Conservation (phyloP, 1,140 invertebrate genomes). For the Heterodera schachtii region DNA sequence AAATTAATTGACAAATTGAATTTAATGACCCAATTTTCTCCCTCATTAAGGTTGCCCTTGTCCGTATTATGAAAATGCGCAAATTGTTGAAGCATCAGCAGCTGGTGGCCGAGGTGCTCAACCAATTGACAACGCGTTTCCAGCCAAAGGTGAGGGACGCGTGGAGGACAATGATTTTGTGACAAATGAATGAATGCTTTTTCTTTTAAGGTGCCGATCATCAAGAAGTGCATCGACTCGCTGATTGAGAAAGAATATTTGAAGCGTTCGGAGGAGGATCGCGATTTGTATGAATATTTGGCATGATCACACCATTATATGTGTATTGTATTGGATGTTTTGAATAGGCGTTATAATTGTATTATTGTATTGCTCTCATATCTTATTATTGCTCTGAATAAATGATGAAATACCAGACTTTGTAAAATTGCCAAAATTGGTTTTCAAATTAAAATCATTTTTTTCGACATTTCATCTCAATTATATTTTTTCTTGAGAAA, state of each 20-base stretch:
- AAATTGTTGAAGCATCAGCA: conserved; percentile 94
- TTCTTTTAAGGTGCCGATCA: conserved; percentile 30
- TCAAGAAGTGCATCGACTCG: conserved; percentile 91
- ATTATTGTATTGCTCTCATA: conserved; percentile 4
- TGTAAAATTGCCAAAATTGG: too few species aligned
- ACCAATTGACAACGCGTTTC: conserved; percentile 89
- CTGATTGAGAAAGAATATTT: conserved; percentile 94
- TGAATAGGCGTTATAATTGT: neutral
- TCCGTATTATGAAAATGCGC: conserved; percentile 98
- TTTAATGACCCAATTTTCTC: too few species aligned
- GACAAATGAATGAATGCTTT: too few species aligned
- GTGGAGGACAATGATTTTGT: too few species aligned
- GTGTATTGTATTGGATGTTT: neutral
- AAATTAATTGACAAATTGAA: too few species aligned
- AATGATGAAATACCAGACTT: too few species aligned
- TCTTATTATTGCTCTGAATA: neutral
- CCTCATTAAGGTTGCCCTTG: conserved; percentile 80
- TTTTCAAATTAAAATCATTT: too few species aligned
- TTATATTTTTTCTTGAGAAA: too few species aligned
- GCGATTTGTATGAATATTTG: conserved; percentile 82
- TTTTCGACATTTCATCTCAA: too few species aligned
- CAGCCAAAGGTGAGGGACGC: conserved; percentile 87
- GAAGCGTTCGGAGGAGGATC: conserved; percentile 91
- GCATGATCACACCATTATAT: too few species aligned
- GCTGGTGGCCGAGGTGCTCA: conserved; percentile 90